Percentiles rank a stretch among this genome's conserved stretches.
These are phyloP conservation scores for Tolypeutes matacus DNA, from an alignment of 2,797 vertebrate genomes.

Conservation along the genomic window DNA sequence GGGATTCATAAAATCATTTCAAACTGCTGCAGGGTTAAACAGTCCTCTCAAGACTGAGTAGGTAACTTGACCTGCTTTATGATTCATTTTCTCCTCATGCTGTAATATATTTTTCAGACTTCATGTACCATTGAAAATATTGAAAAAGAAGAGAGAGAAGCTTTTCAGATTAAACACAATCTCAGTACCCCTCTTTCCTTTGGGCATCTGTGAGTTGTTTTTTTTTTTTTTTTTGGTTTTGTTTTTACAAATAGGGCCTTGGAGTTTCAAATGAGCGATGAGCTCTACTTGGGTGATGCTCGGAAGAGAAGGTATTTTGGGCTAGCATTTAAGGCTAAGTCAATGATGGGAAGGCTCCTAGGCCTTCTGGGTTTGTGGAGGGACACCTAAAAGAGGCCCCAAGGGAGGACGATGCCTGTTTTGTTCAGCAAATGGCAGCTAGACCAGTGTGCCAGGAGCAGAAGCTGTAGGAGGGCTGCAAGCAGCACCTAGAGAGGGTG, in stretches of 20 bases:
- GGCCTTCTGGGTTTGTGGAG: neutral
- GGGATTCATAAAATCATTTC: too few relatives aligned
- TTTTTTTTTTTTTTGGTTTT: neutral
- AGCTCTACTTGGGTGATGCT: neutral
- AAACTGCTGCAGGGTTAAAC: neutral
- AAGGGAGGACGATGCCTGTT: neutral
- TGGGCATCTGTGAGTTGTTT: neutral
- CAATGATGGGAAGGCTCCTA: neutral
- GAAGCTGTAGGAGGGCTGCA: neutral
- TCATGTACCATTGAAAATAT: neutral
- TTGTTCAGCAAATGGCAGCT: neutral
- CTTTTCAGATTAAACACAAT: neutral
- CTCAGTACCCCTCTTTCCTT: neutral
- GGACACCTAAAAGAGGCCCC: neutral
- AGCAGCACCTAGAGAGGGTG: rapidly evolving
- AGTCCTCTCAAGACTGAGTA: neutral
- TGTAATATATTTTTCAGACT: neutral
- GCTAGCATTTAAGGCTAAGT: neutral
- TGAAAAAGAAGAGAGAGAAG: neutral
- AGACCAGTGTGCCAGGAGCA: neutral
- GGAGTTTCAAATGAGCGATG: neutral
- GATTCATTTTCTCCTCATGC: constrained; percentile 32
- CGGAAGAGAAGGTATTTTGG: neutral
- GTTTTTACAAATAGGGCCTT: neutral
- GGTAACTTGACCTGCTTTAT: neutral